Conservation (phyloP, 2,113 vertebrate species). For the Himantopus leucocephalus region DNA sequence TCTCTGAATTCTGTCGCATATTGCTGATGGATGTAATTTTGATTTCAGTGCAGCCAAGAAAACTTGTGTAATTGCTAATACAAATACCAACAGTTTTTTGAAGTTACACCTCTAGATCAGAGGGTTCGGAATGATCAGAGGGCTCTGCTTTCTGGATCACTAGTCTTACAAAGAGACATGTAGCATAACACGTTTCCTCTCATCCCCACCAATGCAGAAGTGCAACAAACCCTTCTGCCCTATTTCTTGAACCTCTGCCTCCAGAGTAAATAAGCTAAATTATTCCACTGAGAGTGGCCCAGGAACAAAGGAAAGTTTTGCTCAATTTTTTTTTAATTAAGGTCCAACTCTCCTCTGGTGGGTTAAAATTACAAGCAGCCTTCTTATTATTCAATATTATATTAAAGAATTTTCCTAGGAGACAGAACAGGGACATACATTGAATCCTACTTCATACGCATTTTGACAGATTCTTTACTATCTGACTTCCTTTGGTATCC, state of each 20-base stretch:
- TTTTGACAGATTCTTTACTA: not conserved
- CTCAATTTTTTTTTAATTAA: not conserved
- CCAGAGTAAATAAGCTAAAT: not conserved
- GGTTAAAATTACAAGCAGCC: not conserved
- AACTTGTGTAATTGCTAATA: not conserved
- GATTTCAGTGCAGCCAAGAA: not conserved
- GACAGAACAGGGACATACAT: not conserved
- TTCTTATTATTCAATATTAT: not conserved
- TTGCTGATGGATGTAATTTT: not conserved
- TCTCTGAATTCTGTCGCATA: not conserved
- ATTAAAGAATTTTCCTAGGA: not conserved
- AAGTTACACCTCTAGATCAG: not conserved
- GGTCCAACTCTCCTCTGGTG: not conserved
- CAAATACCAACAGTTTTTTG: not conserved
- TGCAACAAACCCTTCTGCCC: not conserved
- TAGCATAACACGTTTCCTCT: not conserved
- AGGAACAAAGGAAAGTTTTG: not conserved
- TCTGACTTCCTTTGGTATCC: not conserved
- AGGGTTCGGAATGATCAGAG: not conserved
- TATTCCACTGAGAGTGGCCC: not conserved
- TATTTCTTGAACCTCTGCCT: not conserved
- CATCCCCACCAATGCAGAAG: not conserved
- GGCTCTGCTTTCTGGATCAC: not conserved
- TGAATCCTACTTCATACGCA: not conserved
- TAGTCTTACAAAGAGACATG: not conserved